These are phyloP conservation scores for Limnephilus auricula DNA, from an alignment of 2,888 invertebrate species.

Conservation along the genomic window DNA sequence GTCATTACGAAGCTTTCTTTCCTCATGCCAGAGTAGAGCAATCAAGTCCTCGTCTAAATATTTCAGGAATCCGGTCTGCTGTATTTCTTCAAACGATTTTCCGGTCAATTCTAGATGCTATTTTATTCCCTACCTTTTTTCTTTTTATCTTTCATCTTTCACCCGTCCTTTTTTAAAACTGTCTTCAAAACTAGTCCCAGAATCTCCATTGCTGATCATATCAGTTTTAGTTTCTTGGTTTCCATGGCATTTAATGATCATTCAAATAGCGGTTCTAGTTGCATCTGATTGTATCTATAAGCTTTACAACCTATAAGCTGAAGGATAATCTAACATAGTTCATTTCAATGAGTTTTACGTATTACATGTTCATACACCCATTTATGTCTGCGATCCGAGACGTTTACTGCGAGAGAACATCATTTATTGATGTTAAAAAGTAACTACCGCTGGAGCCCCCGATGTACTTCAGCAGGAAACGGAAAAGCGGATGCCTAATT, in stretches of 20 bases:
- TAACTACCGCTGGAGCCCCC: slow-evolving; percentile 6
- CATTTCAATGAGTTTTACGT: background rate
- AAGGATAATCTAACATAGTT: background rate
- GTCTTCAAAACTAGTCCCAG: background rate
- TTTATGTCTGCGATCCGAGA: slow-evolving; percentile 40
- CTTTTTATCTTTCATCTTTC: background rate
- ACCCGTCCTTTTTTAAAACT: background rate
- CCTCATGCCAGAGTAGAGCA: no score
- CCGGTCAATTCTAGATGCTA: no score
- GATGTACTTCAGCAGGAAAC: background rate
- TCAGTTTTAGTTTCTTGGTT: background rate
- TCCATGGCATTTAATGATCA: background rate
- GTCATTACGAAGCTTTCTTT: no score
- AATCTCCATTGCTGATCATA: background rate
- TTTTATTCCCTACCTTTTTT: background rate
- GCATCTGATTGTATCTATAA: no score
- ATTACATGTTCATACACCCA: slow-evolving; percentile 52
- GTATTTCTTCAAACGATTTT: no score
- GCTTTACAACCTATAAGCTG: background rate
- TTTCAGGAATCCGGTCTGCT: no score
- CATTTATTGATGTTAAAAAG: slow-evolving; percentile 50
- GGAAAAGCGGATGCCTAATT: background rate
- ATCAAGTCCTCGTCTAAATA: no score
- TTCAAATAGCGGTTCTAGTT: no score
- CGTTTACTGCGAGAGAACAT: slow-evolving; percentile 43